Conservation (phyloP, 2,888 invertebrate genomes). For the Aphelenchoides bicaudatus region DNA sequence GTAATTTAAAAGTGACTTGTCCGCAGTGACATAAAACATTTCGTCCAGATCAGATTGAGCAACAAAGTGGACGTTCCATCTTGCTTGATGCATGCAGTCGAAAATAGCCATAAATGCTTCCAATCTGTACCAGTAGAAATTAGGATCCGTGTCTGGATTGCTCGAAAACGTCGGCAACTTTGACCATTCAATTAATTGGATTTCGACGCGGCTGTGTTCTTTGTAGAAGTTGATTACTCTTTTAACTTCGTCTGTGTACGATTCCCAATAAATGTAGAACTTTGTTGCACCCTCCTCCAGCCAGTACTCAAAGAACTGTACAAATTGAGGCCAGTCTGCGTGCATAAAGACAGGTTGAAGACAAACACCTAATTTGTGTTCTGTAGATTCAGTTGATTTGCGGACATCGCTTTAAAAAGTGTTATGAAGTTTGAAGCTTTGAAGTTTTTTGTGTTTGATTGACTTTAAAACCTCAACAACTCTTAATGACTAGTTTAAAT, state of each 20-base stretch:
- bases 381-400: neutral
- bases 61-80: slow-evolving; percentile 16
- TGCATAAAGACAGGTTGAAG: slow-evolving; percentile 43
- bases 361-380: slow-evolving; percentile 31
- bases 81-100: slow-evolving; percentile 25
- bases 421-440: too few relatives aligned
- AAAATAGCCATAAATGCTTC: slow-evolving; percentile 25
- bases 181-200: slow-evolving; percentile 23
- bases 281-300: slow-evolving; percentile 33
- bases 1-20: neutral
- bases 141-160: slow-evolving; percentile 2
- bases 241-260: slow-evolving; percentile 25
- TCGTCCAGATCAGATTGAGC: slow-evolving; percentile 24
- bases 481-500: too few relatives aligned
- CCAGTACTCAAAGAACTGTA: slow-evolving; percentile 44
- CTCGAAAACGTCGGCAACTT: slow-evolving; percentile 2
- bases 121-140: slow-evolving; percentile 20
- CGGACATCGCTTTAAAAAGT: slow-evolving; percentile 12
- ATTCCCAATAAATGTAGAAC: slow-evolving; percentile 41
- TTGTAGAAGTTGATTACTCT: slow-evolving; percentile 13
- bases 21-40: slow-evolving; percentile 19
- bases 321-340: slow-evolving; percentile 38
- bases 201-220: slow-evolving; percentile 12
- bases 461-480: too few relatives aligned
- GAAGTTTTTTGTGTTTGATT: too few relatives aligned